Base-by-base conservation (phyloP, 2,797 vertebrate species). In the Threskiornis aethiopicus region DNA sequence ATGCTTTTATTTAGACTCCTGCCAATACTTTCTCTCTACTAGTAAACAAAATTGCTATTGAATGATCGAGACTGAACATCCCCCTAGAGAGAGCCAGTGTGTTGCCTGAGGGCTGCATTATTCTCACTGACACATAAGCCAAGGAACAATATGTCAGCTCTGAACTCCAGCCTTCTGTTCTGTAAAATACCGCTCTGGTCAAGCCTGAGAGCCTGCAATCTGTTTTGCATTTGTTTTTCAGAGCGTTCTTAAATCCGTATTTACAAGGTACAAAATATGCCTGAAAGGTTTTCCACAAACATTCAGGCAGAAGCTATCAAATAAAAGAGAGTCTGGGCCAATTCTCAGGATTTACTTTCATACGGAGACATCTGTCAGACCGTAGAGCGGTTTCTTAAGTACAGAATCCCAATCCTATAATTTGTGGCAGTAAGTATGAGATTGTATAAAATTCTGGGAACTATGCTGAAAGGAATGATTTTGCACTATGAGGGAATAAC, bases 161-260 rank as follows among this genome's bases (percentile, higher is more conserved):
- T 94, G 70, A 91, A 91, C 58, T 86, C 59, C 86, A 44, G 33
- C 12, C 61, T 44, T 92, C 94, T 95, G 51, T 89, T 92, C 90
- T 93, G 69, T 64, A 81, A 97, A 95, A 89, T 84, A 93, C 15
- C 62, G 33, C 78, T 79, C 81, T 81, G 87, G 85, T 96, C 75
- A 94, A 85, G 69, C 31, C 22, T 22, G 52, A 90, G 72, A 96
- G 64, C 22, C 46, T 81, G 85, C 90, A 94, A 91, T 84, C 71
- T 91, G 71, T 79, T 92, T 88, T 95, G 89, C 52, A 17, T 86
- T 88, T 87, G 16, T 84, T 82, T 95, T 92, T 78, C 76, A 95
- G 52, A 75, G 14, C 11, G 25, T 54, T 89, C 33, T 71, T 57
- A 66, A 46, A 59, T 90, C 79, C 81, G 59, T 89, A 95, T 93